Evolutionary conservation across 2,113 vertebrate species (phyloP).

Genomic region (Otis tarda): DNA sequence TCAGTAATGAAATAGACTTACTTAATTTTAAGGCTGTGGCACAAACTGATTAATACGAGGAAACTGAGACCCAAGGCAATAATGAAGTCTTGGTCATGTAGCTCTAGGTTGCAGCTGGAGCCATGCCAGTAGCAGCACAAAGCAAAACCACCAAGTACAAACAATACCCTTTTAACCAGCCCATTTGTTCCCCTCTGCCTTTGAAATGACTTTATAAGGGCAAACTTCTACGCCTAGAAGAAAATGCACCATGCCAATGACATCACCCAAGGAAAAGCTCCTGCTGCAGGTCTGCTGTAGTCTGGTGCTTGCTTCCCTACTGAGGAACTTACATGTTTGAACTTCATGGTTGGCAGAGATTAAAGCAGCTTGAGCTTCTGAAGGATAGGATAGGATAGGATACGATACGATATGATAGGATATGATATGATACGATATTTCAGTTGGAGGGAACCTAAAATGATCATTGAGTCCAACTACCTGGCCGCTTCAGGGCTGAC

Average conservation of each 20-base stretch:
- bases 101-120: not conserved
- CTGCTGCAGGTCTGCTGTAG: not conserved
- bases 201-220: not conserved
- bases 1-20: not conserved
- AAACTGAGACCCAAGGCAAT: not conserved
- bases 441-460: not conserved
- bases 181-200: not conserved
- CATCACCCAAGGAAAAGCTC: not conserved
- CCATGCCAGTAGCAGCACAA: not conserved
- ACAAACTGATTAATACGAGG: not conserved
- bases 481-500: not conserved
- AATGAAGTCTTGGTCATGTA: not conserved
- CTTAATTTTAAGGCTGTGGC: not conserved
- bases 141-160: not conserved
- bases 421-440: not conserved
- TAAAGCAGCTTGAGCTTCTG: not conserved
- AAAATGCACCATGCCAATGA: not conserved
- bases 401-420: not conserved
- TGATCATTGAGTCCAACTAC: rapidly evolving
- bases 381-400: not conserved
- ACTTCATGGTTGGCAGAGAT: not conserved
- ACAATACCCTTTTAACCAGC: not conserved
- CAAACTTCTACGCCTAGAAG: not conserved
- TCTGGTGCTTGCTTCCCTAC: not conserved
- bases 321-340: not conserved